Conservation (phyloP, 2,113 vertebrate species). For the Varanus salvator region DNA sequence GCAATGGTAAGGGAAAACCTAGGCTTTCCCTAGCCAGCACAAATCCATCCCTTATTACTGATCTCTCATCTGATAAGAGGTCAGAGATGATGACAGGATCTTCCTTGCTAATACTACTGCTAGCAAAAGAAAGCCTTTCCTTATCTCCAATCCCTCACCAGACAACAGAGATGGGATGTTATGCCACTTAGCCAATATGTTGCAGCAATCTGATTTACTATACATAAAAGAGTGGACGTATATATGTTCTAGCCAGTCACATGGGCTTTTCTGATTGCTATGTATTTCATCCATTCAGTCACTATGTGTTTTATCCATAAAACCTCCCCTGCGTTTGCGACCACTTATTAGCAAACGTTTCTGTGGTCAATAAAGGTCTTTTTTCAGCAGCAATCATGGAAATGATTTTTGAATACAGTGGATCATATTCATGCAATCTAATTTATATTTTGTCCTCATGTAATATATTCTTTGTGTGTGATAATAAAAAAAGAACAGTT, state of each 20-base stretch:
- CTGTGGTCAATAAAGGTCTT: background rate
- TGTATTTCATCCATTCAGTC: background rate
- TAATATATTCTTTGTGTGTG: background rate
- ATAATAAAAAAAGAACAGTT: background rate
- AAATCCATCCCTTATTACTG: too few relatives aligned
- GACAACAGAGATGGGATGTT: too few relatives aligned
- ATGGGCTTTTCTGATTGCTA: background rate
- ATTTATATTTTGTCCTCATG: background rate
- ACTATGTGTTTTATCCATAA: background rate
- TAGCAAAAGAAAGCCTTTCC: too few relatives aligned
- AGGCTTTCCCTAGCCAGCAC: too few relatives aligned
- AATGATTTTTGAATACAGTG: background rate
- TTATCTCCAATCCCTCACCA: too few relatives aligned
- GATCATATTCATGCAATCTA: background rate
- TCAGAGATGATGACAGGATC: too few relatives aligned
- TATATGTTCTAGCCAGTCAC: background rate
- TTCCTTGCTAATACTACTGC: too few relatives aligned
- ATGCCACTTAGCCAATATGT: too few relatives aligned
- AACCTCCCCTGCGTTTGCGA: background rate
- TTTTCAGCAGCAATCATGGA: background rate
- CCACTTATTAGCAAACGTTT: background rate
- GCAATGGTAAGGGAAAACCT: too few relatives aligned
- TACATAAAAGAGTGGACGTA: background rate
- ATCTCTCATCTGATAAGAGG: too few relatives aligned
- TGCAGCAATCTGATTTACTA: background rate